Evolutionary conservation across 2,113 vertebrate genomes (phyloP), one percentile per base, ranked within the genome.

Genomic region (Pseudopipra pipra): DNA sequence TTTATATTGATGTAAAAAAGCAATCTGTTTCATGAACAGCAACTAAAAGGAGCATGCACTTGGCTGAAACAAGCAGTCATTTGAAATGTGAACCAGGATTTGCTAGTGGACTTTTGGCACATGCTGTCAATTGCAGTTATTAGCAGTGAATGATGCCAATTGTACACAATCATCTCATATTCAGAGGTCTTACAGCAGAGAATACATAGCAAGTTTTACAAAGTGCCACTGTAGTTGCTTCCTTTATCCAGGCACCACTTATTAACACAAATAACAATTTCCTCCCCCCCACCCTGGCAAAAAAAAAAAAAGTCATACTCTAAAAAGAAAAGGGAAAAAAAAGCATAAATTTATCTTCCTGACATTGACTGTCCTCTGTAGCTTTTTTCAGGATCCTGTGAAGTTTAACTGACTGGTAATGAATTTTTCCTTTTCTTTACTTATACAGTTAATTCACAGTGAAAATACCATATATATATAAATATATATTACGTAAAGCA

Each of bases 61-160:
- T 80, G 72, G 51, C 72, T 86, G 72, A 88, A 88, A 73, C 39
- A 39, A 74, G 47, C 55, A 74, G 51, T 68, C 75, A 61, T 91
- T 74, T 81, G 75, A 80, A 83, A 90, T 44, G 35, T 27, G 61
- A 95, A 84, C 18, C 55, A 49, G 12, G 11, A 7, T 59, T 95
- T 76, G 77, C 72, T 90, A 83, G 73, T 63, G 68, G 51, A 59
- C 49, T 87, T 91, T 59, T 66, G 82, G 78, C 90, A 88, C 27
- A 9, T 39, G 25, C 28, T 6, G 1, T 15, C 63, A 20, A 12
- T 66, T 73, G 54, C 63, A 59, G 68, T 74, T 80, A 77, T 71
- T 94, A 90, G 67, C 46, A 55, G 10, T 28, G 87, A 84, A 74
- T 19, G 63, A 83, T 88, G 85, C 59, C 85, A 96, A 9, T 5